Conservation (phyloP, 2,797 vertebrate species). For the Lacerta agilis region DNA sequence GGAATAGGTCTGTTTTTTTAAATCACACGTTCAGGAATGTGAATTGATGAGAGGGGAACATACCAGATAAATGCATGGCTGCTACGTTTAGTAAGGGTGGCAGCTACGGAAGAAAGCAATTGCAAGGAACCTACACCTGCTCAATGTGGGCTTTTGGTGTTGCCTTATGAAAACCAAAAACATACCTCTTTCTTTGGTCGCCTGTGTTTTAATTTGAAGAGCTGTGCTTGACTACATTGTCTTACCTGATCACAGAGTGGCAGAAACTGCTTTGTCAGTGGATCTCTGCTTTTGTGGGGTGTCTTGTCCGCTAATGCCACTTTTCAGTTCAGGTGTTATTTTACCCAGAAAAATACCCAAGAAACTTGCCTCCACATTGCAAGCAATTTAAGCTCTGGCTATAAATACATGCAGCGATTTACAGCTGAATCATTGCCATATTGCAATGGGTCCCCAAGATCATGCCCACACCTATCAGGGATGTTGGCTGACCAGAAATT, state of each 20-base stretch:
- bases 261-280: neutral
- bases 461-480: neutral
- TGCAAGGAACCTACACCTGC: no score
- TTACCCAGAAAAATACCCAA: neutral
- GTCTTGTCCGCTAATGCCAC: neutral
- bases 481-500: neutral
- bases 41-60: neutral
- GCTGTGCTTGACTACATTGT: neutral
- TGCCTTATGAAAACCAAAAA: neutral
- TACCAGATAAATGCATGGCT: neutral
- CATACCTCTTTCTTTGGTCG: neutral
- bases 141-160: neutral
- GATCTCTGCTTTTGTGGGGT: neutral
- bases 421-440: neutral
- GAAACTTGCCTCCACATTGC: neutral
- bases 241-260: neutral
- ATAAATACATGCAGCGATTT: neutral
- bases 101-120: neutral
- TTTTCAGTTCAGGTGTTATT: neutral
- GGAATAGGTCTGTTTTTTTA: no score
- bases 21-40: no score
- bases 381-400: neutral
- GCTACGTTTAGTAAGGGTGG: neutral
- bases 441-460: neutral
- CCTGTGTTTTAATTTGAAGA: neutral